phyloP scores from a whole-genome alignment of 2,113 vertebrate genomes.

The Leptocoma aspasia region DNA sequence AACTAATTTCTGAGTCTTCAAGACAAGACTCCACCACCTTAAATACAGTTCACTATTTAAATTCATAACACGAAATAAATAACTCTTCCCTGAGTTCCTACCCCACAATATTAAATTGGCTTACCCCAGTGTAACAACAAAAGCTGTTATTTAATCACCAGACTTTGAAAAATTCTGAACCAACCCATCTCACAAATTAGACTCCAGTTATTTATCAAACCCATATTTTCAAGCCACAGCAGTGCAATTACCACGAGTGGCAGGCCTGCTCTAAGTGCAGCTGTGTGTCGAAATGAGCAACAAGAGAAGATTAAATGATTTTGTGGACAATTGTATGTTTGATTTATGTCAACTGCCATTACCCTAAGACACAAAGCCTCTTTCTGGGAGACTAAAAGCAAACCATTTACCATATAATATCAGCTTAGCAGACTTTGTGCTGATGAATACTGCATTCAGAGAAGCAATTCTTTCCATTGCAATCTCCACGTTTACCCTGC shows the following conservation, averaged over 20 bases:
- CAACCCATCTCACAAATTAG: background rate
- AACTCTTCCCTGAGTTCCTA: background rate
- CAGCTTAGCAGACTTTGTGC: slow-evolving; percentile 27
- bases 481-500: background rate
- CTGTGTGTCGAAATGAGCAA: background rate
- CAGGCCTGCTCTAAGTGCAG: slow-evolving; percentile 28
- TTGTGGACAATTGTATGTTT: slow-evolving; percentile 22
- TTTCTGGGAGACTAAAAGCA: slow-evolving; percentile 27
- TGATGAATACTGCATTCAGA: slow-evolving; percentile 33
- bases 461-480: background rate
- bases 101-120: background rate
- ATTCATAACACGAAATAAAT: background rate
- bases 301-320: slow-evolving; percentile 16
- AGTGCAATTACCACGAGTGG: slow-evolving; percentile 24
- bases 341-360: slow-evolving; percentile 39
- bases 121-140: background rate
- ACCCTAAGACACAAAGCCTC: slow-evolving; percentile 45
- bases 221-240: background rate
- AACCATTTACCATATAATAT: slow-evolving; percentile 37
- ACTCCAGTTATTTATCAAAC: background rate
- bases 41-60: background rate
- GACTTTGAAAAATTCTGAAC: background rate
- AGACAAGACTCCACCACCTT: background rate
- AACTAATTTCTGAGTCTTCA: background rate
- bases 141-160: background rate